Conservation (phyloP, 2,797 vertebrate species). For the Lepidocolaptes lacrymiger region DNA sequence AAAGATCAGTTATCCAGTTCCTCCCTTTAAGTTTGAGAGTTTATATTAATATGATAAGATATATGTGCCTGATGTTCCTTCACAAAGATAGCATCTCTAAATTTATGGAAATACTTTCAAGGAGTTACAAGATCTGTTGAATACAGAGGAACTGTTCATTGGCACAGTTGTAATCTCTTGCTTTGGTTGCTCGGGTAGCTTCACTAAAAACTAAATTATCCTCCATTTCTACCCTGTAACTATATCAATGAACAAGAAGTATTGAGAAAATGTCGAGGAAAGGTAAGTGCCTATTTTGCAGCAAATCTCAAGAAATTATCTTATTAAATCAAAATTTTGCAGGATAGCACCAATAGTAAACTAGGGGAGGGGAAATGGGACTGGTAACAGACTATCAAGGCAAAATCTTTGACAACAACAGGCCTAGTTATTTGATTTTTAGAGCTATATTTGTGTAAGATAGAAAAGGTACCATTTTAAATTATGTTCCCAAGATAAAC, state of each 20-base stretch:
- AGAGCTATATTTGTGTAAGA: background rate
- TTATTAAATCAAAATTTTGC: background rate
- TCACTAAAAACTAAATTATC: background rate
- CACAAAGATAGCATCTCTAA: background rate
- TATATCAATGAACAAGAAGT: background rate
- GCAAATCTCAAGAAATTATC: background rate
- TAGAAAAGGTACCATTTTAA: background rate
- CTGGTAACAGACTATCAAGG: background rate
- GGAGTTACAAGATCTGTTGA: background rate
- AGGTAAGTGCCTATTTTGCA: background rate
- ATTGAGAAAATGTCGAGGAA: background rate
- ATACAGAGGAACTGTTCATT: background rate
- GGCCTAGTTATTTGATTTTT: background rate
- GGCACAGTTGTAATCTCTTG: background rate
- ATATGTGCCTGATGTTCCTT: background rate
- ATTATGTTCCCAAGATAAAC: background rate
- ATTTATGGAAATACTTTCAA: background rate
- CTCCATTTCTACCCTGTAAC: background rate
- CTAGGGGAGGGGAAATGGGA: background rate
- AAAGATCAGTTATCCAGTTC: background rate
- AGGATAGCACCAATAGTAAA: background rate
- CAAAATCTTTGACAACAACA: background rate
- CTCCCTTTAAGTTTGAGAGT: background rate
- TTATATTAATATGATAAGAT: background rate
- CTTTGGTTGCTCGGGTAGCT: background rate